Evolutionary conservation across 2,888 invertebrate genomes (phyloP).

Genomic region (Sylvicola cinctus): DNA sequence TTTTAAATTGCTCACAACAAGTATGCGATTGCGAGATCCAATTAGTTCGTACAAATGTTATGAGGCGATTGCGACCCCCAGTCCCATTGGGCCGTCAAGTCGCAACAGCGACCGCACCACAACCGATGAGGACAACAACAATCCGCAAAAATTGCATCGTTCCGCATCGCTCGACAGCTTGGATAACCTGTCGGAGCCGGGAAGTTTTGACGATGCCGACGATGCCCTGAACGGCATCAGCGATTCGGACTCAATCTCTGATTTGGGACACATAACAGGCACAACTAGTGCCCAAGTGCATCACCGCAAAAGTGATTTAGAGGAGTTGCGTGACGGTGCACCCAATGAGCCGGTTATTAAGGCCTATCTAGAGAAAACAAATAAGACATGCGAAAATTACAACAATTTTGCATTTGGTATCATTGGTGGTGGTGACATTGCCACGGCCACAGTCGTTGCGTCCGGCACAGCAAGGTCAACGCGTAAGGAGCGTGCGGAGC

Average conservation of each 20-base stretch:
- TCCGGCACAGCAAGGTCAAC: slow-evolving; percentile 2
- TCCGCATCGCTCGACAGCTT: slow-evolving; percentile 43
- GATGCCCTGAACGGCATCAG: slow-evolving; percentile 19
- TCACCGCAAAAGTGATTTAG: slow-evolving; percentile 18
- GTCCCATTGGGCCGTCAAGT: slow-evolving; percentile 6
- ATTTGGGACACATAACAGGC: slow-evolving; percentile 30
- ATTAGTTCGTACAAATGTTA: slow-evolving; percentile 27
- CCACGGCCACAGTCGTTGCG: slow-evolving; percentile 4
- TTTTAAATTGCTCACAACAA: slow-evolving; percentile 2
- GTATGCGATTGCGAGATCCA: slow-evolving; percentile 9
- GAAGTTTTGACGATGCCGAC: slow-evolving; percentile 36
- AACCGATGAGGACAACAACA: slow-evolving; percentile 9
- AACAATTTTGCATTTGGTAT: slow-evolving; percentile 9
- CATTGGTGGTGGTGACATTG: slow-evolving; percentile 5
- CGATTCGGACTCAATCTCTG: slow-evolving; percentile 45
- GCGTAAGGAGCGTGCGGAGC: too few relatives aligned
- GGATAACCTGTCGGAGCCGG: slow-evolving; percentile 43
- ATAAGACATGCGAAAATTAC: slow-evolving; percentile 8
- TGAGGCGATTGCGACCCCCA: slow-evolving; percentile 14
- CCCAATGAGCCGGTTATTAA: slow-evolving; percentile 8
- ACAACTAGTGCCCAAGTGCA: slow-evolving; percentile 22
- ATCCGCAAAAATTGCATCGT: slow-evolving; percentile 9
- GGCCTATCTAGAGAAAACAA: slow-evolving; percentile 9
- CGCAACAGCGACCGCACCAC: slow-evolving; percentile 5
- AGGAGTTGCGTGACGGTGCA: slow-evolving; percentile 18